Evolutionary conservation across 2,888 invertebrate genomes (phyloP), one percentile per base, ranked within the genome.

Genomic region (Stenurella melanura): DNA sequence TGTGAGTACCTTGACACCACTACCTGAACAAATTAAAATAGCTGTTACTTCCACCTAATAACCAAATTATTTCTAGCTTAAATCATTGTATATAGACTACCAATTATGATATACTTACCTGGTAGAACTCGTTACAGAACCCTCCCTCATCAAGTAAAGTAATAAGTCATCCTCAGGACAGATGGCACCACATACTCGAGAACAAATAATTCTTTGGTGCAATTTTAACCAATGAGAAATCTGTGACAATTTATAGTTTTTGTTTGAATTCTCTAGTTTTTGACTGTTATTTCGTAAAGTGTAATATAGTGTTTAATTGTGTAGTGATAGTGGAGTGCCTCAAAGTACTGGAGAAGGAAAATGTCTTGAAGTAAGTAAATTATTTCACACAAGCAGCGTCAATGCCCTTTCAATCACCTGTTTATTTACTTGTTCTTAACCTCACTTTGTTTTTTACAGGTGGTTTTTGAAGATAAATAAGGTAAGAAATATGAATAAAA

Each of bases 211-310:
- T 10, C 18, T 38, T 18, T 60, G 19, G 17, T 58, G 18, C 9
- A 70, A 38, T 70, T 6, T 61, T 72, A 72, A 63, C 71, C 71
- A 72, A 72, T 72, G 54, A 61, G 71, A 70, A 18, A 67, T n/a
- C 54, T 11, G 30, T 7, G 21, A 67, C 30, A 67, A 54, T 54
- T n/a, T 63, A 63, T 3, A 50, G 71, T 72, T 72, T 72, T 72
- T 54, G 26, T 72, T 72, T 63, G 63, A 72, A 72, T 63, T 72
- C 42, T 61, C 10, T 54, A 63, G 50, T 54, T 54, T 61, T 72
- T 63, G 15, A 10, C 34, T 38, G n/a, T 60, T 70, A 34, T 18
- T 21, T 60, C 50, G 10, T 38, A 54, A 63, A 63, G 19, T 50
- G 19, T 21, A 30, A 54, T 50, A 9, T 63, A 54, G 50, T 72